Evolutionary conservation across 2,113 vertebrate species (phyloP).

Genomic region (Petromus typicus): DNA sequence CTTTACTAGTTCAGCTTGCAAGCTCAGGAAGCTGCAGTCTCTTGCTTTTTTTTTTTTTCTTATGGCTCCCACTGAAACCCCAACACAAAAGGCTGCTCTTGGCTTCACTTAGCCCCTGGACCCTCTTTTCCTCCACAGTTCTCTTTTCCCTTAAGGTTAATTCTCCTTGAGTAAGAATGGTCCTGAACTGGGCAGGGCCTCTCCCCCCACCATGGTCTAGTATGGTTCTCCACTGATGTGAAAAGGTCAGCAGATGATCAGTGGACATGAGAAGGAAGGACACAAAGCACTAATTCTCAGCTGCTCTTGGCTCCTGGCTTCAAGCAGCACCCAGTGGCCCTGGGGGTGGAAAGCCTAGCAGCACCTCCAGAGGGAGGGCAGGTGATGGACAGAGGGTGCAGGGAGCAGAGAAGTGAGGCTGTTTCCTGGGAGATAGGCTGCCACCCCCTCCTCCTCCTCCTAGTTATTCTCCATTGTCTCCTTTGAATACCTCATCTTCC

Average conservation of each 20-base stretch:
- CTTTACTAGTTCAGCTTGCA: neutral
- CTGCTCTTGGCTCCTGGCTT: neutral
- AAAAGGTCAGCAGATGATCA: neutral
- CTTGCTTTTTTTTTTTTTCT: neutral
- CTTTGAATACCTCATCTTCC: constrained; percentile 63
- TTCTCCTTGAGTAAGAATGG: neutral
- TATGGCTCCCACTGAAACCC: no score
- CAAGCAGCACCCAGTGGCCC: neutral
- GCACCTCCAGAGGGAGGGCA: neutral
- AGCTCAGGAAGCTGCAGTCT: neutral
- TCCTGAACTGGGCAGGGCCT: neutral
- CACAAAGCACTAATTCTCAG: neutral
- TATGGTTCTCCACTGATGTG: neutral
- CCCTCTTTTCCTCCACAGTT: neutral
- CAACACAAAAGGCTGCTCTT: neutral
- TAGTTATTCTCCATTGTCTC: constrained; percentile 75
- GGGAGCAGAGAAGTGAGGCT: neutral
- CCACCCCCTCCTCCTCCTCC: constrained; percentile 64
- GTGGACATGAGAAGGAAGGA: fast-evolving
- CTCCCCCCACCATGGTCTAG: neutral
- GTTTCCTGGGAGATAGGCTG: constrained; percentile 65
- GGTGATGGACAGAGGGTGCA: neutral
- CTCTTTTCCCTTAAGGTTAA: neutral
- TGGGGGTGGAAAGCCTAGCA: neutral
- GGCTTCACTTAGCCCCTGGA: neutral